Conservation (phyloP, 2,888 invertebrate species). For the Pinctada fucata region DNA sequence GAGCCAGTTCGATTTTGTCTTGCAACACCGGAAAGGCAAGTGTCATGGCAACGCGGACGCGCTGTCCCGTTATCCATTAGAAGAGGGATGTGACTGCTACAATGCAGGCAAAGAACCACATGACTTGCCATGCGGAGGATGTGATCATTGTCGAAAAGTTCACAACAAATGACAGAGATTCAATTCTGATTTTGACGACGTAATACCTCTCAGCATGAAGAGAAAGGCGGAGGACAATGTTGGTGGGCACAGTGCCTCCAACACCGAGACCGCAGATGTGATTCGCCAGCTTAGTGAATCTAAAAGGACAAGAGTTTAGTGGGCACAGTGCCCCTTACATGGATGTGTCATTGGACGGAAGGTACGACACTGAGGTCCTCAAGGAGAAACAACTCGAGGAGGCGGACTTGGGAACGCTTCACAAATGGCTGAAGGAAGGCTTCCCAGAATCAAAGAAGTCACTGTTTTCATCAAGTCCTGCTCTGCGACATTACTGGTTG, state of each 20-base stretch:
- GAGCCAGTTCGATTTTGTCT: neutral
- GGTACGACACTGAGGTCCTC: neutral
- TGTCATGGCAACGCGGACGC: neutral
- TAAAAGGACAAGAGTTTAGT: neutral
- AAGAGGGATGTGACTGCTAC: constrained; percentile 7
- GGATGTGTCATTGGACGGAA: neutral
- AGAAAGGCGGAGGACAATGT: neutral
- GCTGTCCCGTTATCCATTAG: neutral
- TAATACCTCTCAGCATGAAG: constrained; percentile 7
- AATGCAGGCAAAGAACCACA: neutral
- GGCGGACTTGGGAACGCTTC: neutral
- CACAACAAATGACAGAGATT: constrained; percentile 8
- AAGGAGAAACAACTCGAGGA: constrained; percentile 7
- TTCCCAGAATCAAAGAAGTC: neutral
- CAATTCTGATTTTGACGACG: constrained; percentile 8
- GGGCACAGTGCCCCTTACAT: neutral
- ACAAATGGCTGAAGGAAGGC: no score
- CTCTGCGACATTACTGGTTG: constrained; percentile 13
- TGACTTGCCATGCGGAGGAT: constrained; percentile 8
- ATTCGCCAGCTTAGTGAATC: neutral
- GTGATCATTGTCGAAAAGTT: neutral
- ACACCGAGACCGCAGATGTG: neutral
- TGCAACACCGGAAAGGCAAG: constrained; percentile 9
- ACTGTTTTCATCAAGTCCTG: constrained; percentile 4
- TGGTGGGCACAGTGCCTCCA: neutral